Evolutionary conservation across 1,140 invertebrate species (phyloP).

Genomic region (Heliconius congener): DNA sequence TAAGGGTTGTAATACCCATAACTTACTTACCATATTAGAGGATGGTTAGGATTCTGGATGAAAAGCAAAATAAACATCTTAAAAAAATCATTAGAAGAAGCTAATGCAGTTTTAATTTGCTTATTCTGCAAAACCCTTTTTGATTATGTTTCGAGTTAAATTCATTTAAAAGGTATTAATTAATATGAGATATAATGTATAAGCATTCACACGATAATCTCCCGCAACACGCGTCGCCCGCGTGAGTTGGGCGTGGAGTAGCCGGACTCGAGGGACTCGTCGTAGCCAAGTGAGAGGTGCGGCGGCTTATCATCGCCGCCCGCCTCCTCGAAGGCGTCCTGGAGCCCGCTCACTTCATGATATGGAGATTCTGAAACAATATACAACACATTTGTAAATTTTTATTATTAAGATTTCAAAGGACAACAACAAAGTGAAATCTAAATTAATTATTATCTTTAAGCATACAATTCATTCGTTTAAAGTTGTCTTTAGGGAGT

Average conservation of each 20-base stretch:
- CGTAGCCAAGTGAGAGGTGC: conserved; percentile 92
- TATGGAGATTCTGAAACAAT: conserved; percentile 90
- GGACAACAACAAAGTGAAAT: neutral
- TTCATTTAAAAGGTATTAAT: no score
- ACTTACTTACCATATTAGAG: no score
- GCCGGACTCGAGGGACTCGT: conserved; percentile 94
- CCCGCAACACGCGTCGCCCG: conserved; percentile 93
- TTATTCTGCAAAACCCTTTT: neutral
- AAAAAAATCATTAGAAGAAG: no score
- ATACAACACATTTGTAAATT: no score
- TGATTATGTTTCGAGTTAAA: neutral
- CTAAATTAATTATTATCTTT: neutral
- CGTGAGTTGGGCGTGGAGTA: conserved; percentile 96
- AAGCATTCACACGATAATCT: conserved; percentile 94
- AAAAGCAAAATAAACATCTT: no score
- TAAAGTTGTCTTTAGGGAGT: no score
- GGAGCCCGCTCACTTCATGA: conserved; percentile 94
- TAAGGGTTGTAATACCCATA: no score
- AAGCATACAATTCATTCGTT: no score
- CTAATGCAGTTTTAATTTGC: no score
- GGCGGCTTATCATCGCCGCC: conserved; percentile 87
- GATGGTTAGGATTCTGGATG: no score
- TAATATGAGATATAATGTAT: conserved; percentile 83
- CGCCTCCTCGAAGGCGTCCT: conserved; percentile 91
- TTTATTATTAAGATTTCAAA: no score